Evolutionary conservation across 1,140 invertebrate genomes (phyloP).

Genomic region (Onthophagus taurus): DNA sequence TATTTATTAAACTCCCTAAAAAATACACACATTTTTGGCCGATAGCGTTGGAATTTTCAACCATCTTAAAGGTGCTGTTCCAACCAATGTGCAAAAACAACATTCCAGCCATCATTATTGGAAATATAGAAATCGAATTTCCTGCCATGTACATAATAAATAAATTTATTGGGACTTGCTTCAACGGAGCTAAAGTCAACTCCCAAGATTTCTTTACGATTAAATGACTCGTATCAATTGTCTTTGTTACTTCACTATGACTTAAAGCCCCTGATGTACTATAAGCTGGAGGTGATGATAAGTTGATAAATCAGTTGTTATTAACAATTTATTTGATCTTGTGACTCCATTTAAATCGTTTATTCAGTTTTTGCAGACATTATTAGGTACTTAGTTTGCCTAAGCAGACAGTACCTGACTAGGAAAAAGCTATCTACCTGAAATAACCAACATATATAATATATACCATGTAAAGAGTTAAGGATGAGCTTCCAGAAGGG

Average conservation of each 20-base stretch:
- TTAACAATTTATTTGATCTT: constrained; percentile 18
- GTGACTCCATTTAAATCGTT: constrained; percentile 31
- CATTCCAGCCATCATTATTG: constrained; percentile 99
- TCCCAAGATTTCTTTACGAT: constrained; percentile 97
- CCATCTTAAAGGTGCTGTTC: constrained; percentile 88
- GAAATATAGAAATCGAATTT: constrained; percentile 98
- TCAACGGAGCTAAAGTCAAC: constrained; percentile 86
- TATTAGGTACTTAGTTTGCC: too few relatives aligned
- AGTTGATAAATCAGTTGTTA: constrained; percentile 37
- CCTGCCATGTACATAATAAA: constrained; percentile 99
- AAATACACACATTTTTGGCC: constrained; percentile 93
- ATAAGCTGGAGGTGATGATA: constrained; percentile 79
- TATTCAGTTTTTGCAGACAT: too few relatives aligned
- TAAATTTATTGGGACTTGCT: constrained; percentile 97
- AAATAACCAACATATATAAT: too few relatives aligned
- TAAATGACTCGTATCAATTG: constrained; percentile 66
- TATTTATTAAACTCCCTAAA: constrained; percentile 88
- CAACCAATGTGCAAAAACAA: constrained; percentile 86
- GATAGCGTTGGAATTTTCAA: constrained; percentile 84
- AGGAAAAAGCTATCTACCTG: too few relatives aligned
- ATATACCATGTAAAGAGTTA: constrained; percentile 93
- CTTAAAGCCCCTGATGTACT: constrained; percentile 58
- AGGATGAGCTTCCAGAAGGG: constrained; percentile 88
- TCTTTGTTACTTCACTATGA: constrained; percentile 65
- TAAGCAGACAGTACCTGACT: too few relatives aligned